Evolutionary conservation across 2,797 vertebrate species (phyloP).

Genomic region (Catharus ustulatus): DNA sequence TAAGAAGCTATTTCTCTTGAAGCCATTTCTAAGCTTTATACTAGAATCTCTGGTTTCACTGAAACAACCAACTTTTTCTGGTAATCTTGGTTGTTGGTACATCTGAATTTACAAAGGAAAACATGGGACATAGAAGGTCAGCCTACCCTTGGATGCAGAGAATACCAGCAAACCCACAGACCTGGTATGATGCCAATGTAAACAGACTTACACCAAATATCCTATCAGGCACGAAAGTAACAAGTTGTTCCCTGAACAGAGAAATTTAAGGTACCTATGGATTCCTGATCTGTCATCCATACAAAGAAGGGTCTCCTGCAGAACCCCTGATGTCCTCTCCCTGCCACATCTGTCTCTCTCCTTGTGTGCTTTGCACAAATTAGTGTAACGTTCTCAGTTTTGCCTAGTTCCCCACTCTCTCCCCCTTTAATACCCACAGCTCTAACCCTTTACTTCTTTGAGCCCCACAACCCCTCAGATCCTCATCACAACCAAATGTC

Average conservation of each 20-base stretch:
- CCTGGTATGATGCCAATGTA: conserved; percentile 50
- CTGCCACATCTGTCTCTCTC: background rate
- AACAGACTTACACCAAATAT: conserved; percentile 23
- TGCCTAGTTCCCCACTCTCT: background rate
- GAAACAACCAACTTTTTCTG: conserved; percentile 2
- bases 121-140: conserved; percentile 33
- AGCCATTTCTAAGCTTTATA: background rate
- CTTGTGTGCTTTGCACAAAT: background rate
- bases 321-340: background rate
- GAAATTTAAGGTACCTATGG: background rate
- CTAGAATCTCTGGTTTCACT: conserved; percentile 12
- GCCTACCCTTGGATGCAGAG: conserved; percentile 12
- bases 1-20: background rate
- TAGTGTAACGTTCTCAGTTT: background rate
- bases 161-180: conserved; percentile 37
- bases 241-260: background rate
- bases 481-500: background rate
- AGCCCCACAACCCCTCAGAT: background rate
- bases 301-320: background rate
- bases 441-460: background rate
- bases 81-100: conserved; percentile 4
- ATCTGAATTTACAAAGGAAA: conserved; percentile 21
- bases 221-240: background rate
- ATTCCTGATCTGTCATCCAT: background rate
- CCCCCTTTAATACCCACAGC: background rate